phyloP scores from a whole-genome alignment of 2,113 vertebrate genomes.

The Syngnathus scovelli region DNA sequence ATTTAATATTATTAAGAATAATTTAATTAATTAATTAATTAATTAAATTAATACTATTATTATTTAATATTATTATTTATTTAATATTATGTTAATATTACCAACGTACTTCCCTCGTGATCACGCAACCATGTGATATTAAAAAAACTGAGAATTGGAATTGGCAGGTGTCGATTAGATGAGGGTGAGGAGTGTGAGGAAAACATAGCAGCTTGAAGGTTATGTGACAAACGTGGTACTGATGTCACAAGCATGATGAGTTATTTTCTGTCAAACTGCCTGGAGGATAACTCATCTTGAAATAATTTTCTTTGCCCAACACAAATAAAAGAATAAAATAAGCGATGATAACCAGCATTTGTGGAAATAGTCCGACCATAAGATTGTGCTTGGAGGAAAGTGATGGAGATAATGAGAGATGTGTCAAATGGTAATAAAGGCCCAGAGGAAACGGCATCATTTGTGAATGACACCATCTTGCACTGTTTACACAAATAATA shows the following conservation, averaged over 20 bases:
- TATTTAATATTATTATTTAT: too few species aligned
- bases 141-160: not conserved
- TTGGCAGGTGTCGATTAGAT: constrained; percentile 1
- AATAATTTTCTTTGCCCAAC: not conserved
- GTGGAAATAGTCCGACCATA: not conserved
- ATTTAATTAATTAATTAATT: too few species aligned
- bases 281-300: not conserved
- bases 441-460: not conserved
- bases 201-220: not conserved
- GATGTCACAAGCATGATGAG: not conserved
- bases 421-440: not conserved
- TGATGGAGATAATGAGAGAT: constrained; percentile 29
- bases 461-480: constrained; percentile 9
- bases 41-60: too few species aligned
- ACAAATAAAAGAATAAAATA: not conserved
- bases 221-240: not conserved
- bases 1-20: constrained; percentile 28
- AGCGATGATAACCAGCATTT: not conserved
- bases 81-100: not conserved
- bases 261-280: not conserved
- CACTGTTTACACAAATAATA: not conserved
- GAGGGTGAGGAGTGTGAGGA: not conserved
- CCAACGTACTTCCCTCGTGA: not conserved
- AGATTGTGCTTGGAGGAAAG: constrained; percentile 2
- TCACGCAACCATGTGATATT: not conserved